phyloP scores from a whole-genome alignment of 2,113 vertebrate species.

The Zosterops japonicus region DNA sequence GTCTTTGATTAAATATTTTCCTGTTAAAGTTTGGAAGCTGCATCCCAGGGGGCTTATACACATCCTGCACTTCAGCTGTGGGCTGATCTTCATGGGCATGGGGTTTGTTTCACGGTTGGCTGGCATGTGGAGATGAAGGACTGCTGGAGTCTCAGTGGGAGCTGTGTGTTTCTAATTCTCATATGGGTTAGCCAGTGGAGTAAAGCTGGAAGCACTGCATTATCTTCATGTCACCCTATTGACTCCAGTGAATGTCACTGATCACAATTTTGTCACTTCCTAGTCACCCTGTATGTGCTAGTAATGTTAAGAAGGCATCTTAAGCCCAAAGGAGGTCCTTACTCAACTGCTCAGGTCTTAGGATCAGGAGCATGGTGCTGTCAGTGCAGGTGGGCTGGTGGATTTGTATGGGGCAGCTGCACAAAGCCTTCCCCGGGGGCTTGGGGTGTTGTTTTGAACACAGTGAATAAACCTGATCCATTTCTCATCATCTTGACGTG shows the following conservation, averaged over 20 bases:
- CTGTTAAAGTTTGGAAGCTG: not conserved
- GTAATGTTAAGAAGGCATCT: not conserved
- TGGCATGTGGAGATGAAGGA: not conserved
- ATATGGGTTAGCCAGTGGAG: not conserved
- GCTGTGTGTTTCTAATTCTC: not conserved
- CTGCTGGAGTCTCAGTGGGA: not conserved
- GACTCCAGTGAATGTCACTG: not conserved
- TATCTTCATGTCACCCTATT: not conserved
- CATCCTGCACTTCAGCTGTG: not conserved
- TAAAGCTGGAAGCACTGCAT: not conserved
- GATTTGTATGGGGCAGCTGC: not conserved
- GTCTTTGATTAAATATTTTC: constrained; percentile 11
- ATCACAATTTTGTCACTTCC: not conserved
- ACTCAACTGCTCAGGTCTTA: not conserved
- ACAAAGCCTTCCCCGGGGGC: not conserved
- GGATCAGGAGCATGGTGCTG: not conserved
- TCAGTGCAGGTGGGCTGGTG: not conserved
- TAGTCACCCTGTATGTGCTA: not conserved
- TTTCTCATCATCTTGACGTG: not conserved
- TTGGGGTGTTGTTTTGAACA: not conserved
- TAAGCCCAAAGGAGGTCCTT: not conserved
- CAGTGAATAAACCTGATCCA: not conserved
- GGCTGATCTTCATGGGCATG: not conserved
- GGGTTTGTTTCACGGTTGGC: not conserved
- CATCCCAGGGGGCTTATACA: not conserved